Evolutionary conservation across 2,888 invertebrate genomes (phyloP).

Genomic region (Disparrhopalites patrizii): DNA sequence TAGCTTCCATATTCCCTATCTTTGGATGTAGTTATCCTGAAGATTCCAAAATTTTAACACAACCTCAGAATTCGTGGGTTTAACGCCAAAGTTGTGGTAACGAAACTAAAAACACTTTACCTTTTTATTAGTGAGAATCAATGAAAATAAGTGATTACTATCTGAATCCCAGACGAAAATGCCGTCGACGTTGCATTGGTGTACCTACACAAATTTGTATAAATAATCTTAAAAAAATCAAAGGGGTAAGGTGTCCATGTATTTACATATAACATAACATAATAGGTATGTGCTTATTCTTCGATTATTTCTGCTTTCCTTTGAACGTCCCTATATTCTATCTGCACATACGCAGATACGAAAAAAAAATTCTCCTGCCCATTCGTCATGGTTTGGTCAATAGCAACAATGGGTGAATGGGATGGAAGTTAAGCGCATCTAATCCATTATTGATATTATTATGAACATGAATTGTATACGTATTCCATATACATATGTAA

Average conservation of each 20-base stretch:
- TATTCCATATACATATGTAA: not conserved
- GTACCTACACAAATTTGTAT: too few relatives aligned
- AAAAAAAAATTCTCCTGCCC: not conserved
- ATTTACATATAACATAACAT: not conserved
- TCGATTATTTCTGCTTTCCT: conserved; percentile 21
- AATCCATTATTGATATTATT: conserved; percentile 2
- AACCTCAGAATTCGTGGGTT: too few relatives aligned
- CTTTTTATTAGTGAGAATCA: too few relatives aligned
- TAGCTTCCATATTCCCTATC: too few relatives aligned
- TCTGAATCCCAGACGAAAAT: too few relatives aligned
- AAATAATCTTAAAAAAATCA: not conserved
- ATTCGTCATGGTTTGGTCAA: conserved; percentile 3
- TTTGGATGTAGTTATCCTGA: too few relatives aligned
- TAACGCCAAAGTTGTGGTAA: too few relatives aligned
- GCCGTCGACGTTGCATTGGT: too few relatives aligned
- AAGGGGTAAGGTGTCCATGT: not conserved
- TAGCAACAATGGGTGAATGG: not conserved
- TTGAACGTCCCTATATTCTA: not conserved
- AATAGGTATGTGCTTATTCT: not conserved
- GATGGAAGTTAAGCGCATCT: not conserved
- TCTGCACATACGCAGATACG: too few relatives aligned
- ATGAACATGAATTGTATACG: not conserved
- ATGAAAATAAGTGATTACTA: too few relatives aligned
- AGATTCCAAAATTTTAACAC: too few relatives aligned
- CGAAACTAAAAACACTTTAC: too few relatives aligned